Percentiles rank a stretch among this genome's conserved stretches.
Conservation (phyloP, 2,113 vertebrate species). For the Mesocricetus auratus region DNA sequence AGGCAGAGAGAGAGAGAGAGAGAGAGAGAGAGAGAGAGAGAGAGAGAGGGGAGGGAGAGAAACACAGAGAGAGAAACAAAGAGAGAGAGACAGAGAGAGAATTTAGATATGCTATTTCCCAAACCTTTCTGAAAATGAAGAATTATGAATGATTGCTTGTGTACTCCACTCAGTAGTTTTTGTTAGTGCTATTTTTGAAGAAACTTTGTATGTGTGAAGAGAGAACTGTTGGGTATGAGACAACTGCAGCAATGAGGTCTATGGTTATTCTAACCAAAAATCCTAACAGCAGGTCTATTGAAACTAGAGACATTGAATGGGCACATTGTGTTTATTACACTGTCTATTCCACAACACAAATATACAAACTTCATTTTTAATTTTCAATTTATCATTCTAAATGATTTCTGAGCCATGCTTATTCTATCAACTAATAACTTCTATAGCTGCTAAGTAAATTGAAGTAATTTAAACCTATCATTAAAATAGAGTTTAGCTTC, state of each 20-base stretch:
- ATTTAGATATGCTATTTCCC: background rate
- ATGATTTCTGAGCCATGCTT: background rate
- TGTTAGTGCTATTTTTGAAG: background rate
- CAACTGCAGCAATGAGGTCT: background rate
- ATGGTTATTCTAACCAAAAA: rapidly evolving
- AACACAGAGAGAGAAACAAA: background rate
- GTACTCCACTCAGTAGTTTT: background rate
- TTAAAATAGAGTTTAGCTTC: background rate
- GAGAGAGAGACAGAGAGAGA: background rate
- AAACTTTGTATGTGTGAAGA: background rate
- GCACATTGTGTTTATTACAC: rapidly evolving
- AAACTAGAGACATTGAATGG: background rate
- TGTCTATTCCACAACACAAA: background rate
- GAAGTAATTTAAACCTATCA: background rate
- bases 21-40: background rate
- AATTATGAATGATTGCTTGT: rapidly evolving
- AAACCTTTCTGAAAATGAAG: background rate
- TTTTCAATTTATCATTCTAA: background rate
- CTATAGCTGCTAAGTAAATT: background rate
- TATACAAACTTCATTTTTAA: background rate
- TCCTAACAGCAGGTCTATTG: rapidly evolving
- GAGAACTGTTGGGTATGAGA: background rate
- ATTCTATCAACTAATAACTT: background rate
- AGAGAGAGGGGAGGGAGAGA: too few relatives aligned
- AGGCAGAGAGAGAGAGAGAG: background rate